A percentile compares a stretch with the other conserved stretches of the same genome.
phyloP scores from a whole-genome alignment of 2,888 invertebrate species.

The Falcaria lacertinaria region DNA sequence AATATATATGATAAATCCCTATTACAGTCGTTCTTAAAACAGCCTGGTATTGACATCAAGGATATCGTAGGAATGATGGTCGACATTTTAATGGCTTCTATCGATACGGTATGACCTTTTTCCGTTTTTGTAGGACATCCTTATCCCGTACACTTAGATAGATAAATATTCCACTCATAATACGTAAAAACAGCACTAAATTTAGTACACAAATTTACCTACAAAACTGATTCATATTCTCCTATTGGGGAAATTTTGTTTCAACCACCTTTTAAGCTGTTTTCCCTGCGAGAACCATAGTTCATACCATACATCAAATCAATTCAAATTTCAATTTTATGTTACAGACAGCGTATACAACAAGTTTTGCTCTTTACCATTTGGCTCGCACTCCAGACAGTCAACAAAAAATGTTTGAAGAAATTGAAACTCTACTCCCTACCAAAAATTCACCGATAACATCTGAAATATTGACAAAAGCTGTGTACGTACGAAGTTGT shows the following conservation, averaged over 20 bases:
- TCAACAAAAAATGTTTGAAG: slow-evolving; percentile 84
- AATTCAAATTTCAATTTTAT: neutral
- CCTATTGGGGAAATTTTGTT: too few relatives aligned
- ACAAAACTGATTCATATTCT: too few relatives aligned
- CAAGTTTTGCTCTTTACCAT: slow-evolving; percentile 89
- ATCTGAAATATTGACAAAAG: slow-evolving; percentile 77
- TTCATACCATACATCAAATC: neutral
- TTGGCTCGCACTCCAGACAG: slow-evolving; percentile 83
- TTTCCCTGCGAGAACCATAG: too few relatives aligned
- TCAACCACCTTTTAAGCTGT: too few relatives aligned
- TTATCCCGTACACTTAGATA: too few relatives aligned
- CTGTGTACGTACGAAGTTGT: slow-evolving; percentile 87
- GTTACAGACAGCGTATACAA: slow-evolving; percentile 88
- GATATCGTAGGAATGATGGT: slow-evolving; percentile 92
- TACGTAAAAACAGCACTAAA: too few relatives aligned
- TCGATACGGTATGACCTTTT: slow-evolving; percentile 92
- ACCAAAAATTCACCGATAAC: slow-evolving; percentile 72
- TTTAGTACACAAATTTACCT: too few relatives aligned
- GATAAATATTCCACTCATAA: too few relatives aligned
- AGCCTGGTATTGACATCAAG: slow-evolving; percentile 84
- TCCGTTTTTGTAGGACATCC: too few relatives aligned
- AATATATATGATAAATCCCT: slow-evolving; percentile 66
- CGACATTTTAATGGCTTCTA: slow-evolving; percentile 91
- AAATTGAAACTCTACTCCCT: slow-evolving; percentile 80
- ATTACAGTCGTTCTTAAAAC: slow-evolving; percentile 84